Evolutionary conservation across 2,888 invertebrate species (phyloP).

Genomic region (Icerya purchasi): DNA sequence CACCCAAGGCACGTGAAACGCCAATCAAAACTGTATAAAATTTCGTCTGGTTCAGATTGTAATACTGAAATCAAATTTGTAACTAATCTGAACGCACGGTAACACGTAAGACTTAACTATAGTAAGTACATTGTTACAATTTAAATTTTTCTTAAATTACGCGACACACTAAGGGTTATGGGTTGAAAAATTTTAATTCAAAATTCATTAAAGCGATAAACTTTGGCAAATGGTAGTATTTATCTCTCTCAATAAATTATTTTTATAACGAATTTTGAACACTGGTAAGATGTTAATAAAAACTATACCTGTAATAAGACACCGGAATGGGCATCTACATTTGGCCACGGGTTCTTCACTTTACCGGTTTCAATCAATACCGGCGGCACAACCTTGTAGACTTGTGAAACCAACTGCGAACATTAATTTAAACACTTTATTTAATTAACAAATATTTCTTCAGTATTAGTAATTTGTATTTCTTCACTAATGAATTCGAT

Average conservation of each 20-base stretch:
- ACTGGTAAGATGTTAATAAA: neutral
- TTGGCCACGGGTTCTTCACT: slow-evolving; percentile 96
- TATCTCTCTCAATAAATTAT: neutral
- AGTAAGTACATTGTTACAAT: too few relatives aligned
- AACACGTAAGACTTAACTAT: too few relatives aligned
- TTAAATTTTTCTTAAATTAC: too few relatives aligned
- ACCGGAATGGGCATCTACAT: slow-evolving; percentile 93
- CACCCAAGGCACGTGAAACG: neutral
- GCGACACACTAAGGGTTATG: too few relatives aligned
- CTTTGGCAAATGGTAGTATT: slow-evolving; percentile 1
- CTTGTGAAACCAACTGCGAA: slow-evolving; percentile 62
- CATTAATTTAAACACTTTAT: too few relatives aligned
- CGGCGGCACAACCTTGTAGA: slow-evolving; percentile 83
- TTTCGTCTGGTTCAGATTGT: neutral
- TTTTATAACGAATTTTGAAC: neutral
- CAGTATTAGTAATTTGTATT: too few relatives aligned
- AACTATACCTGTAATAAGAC: slow-evolving; percentile 55
- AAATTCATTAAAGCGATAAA: neutral
- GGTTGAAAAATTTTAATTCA: too few relatives aligned
- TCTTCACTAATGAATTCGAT: too few relatives aligned
- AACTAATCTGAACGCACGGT: too few relatives aligned
- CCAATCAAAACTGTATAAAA: neutral
- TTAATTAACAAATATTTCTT: too few relatives aligned
- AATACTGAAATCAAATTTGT: neutral
- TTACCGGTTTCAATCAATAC: slow-evolving; percentile 82